Base-by-base conservation (phyloP, 2,797 vertebrate species). In the Cheirogaleus major region DNA sequence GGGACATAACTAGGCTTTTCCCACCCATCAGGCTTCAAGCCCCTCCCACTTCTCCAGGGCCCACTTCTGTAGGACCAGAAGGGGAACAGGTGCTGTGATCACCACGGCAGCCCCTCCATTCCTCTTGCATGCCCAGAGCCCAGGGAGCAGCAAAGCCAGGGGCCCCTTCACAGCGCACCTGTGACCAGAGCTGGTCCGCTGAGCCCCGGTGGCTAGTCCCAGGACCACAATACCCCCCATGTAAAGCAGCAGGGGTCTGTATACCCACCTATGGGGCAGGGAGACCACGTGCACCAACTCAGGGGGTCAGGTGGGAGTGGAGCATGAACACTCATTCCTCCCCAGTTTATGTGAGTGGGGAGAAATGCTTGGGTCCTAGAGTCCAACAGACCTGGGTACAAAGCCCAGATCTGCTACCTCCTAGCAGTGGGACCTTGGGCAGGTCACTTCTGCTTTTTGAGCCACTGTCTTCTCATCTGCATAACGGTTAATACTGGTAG, bases 301-400 rank as follows among this genome's bases (percentile, higher is more conserved):
- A 0, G 7, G 27, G n/a, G 30, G 3, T 15, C 50, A 32, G 35
- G 8, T 45, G 83, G 41, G 70, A 45, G 55, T 6, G 38, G 17
- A 88, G 27, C 7, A 2, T 3, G 3, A 8, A 67, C 5, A 30
- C 4, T 27, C n/a, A 27, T 70, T 88, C 75, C 55, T 67, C 90
- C 50, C 38, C 15, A 22, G 1, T 23, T 9, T 35, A 18, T 7
- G 5, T 1, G 20, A 75, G 5, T 5, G 0, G 27, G 55, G 27
- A 81, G 63, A 91, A 11, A 11, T 50, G 3, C 30, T 10, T 22
- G 43, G 83, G 65, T 43, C 63, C 48, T 22, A 59, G 43, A 61
- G 69, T 50, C n/a, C 72, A 48, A 45, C 13, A 32, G 73, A 57
- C 52, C 14, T 11, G 18, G 63, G 76, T 2, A 32, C 45, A 59